Base-by-base conservation (phyloP, 2,888 invertebrate species). In the Spicauda simplicius region DNA sequence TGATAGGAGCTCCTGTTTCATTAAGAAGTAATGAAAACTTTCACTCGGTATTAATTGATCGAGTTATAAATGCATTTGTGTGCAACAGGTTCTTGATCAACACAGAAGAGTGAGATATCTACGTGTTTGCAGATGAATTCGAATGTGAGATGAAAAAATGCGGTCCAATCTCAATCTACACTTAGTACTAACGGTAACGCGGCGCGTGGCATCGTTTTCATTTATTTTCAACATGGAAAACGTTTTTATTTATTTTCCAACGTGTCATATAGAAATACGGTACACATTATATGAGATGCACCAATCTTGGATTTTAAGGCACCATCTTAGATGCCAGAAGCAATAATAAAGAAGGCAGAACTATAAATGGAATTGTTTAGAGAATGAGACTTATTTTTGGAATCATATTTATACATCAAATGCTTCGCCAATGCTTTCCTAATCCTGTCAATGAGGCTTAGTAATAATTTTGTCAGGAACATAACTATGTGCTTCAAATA, bases 1-100 rank as follows among this genome's bases (percentile, higher is more conserved):
- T 81, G 88, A 87, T 87, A 88, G 70, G 76, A 80, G 76, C 80
- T 78, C 77, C 77, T 73, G 82, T 83, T 85, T 83, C 86, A 87
- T 88, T 88, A 87, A 85, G 85, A 86, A 78, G 82, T 87, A 88
- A 87, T 88, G 86, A 87, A 86, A 88, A 82, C 82, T 81, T 83
- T 81, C 78, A 76, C 77, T 75, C 82, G 81, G 81, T 84, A 86
- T 87, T 85, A 85, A 87, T 86, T 80, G 82, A 76, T 74, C 79
- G 75, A 76, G 79, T 80, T 80, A 82, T 81, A 80, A 80, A 80
- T 82, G 75, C 77, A 70, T 73, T 75, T 25, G 25, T 74, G 69
- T 60, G 58, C 66, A 68, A 68, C 68, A 68, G 68, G 68, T 68
- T 59, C 53, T 53, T 53, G 59, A 66, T 66, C 65, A 66, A 60